Evolutionary conservation across 2,797 vertebrate species (phyloP).

Genomic region (Cossypha niveicapilla): DNA sequence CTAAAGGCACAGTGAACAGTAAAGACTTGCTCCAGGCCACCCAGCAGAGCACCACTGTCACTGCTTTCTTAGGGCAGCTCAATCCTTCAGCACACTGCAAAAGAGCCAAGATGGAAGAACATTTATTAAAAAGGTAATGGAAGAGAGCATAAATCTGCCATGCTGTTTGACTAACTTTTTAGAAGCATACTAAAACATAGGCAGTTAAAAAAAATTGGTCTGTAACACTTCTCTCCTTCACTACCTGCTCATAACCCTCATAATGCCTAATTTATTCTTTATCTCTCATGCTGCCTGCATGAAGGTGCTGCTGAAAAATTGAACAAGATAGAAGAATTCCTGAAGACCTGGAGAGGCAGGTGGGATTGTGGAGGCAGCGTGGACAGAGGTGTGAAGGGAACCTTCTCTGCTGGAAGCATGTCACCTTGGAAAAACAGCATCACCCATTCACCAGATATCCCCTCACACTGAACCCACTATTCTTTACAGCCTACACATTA

Average conservation of each 20-base stretch:
- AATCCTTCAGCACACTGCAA: not conserved
- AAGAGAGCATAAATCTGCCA: not conserved
- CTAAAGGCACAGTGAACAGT: not conserved
- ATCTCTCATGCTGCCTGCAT: not conserved
- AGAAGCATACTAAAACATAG: constrained; percentile 4
- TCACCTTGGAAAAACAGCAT: not conserved
- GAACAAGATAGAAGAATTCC: not conserved
- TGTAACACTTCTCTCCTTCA: not conserved
- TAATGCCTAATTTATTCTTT: not conserved
- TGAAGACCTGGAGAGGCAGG: not conserved
- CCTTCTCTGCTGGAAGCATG: not conserved
- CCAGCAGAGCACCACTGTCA: not conserved
- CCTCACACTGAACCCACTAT: not conserved
- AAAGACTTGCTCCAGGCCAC: not conserved
- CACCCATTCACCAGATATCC: not conserved
- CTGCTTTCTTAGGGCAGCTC: not conserved
- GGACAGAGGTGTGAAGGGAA: not conserved
- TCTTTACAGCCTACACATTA: not conserved
- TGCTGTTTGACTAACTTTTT: constrained; percentile 23
- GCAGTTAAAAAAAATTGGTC: not conserved
- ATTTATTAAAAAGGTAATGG: constrained; percentile 25
- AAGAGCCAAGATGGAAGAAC: not conserved
- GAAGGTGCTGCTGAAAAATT: not conserved
- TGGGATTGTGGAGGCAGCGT: not conserved
- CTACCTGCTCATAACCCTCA: not conserved